Base-by-base conservation (phyloP, 2,797 vertebrate species). In the Anolis apletophallus region DNA sequence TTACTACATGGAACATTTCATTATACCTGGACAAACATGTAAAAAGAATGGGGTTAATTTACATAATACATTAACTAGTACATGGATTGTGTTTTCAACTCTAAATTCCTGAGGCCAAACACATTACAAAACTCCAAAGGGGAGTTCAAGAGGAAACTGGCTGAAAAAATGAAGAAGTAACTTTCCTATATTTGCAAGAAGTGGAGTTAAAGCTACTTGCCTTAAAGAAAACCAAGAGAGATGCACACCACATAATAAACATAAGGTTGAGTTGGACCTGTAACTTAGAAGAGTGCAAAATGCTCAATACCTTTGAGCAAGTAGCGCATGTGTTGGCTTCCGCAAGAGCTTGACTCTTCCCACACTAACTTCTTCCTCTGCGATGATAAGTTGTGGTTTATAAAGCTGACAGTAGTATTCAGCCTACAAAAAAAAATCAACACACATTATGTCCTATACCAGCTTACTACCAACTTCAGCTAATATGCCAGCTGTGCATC, bases 331-430 rank as follows among this genome's bases (percentile, higher is more conserved):
- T 0, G 87, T 96, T 93, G 97, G 98, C 90, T 97, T 98, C 88
- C 96, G 97, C 13, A 77, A n/a, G 54, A 99, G 96, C 54, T 84
- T 94, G 0, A 95, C 97, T 92, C 99, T 96, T 89, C 99, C 99
- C 0, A 99, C 97, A 1, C 96, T 95, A 8, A 96, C 97, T 90
- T 98, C 97, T 91, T 97, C 92, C 67, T 99, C 99, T 0, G 93
- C 94, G 91, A 98, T 93, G 0, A 91, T 89, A 94, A 99, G 97
- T 85, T 97, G 96, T 0, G 99, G 98, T 94, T 98, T 98, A 89
- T 99, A 98, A 94, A 98, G 97, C 26, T 97, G 97, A 96, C 98
- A 98, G 91, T 98, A 99, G 92, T 98, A 98, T 88, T 97, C 98
- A 0, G 96, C 97, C 99, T 99, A 94, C 29, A 40, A 55, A 86